Conservation (phyloP, 1,140 invertebrate genomes). For the Hyles vespertilio region DNA sequence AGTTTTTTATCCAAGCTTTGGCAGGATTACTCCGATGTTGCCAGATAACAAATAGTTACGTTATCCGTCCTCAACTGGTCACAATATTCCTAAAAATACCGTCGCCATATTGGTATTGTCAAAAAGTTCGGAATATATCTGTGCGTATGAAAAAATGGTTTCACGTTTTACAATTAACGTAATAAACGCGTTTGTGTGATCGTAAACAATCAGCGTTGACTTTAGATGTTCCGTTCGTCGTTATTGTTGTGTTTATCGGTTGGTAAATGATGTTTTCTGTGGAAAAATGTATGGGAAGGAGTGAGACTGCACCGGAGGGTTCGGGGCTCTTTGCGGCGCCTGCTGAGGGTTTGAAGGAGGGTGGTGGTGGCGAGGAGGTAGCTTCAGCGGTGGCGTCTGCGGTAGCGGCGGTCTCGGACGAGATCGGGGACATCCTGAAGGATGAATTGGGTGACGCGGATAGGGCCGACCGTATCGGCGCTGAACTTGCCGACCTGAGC, state of each 20-base stretch:
- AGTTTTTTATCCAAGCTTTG: background rate
- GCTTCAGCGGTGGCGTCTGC: conserved; percentile 58
- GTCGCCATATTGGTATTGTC: conserved; percentile 75
- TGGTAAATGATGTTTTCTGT: conserved; percentile 68
- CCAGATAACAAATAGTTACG: conserved; percentile 39
- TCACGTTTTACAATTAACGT: conserved; percentile 46
- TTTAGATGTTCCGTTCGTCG: conserved; percentile 69
- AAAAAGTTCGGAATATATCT: conserved; percentile 64
- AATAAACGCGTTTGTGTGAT: conserved; percentile 51
- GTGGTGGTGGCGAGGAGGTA: conserved; percentile 33
- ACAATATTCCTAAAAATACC: conserved; percentile 71
- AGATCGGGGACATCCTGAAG: conserved; percentile 65
- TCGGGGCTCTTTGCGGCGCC: conserved; percentile 47
- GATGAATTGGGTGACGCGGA: conserved; percentile 62
- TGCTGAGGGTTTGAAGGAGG: conserved; percentile 21
- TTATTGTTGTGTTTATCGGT: conserved; percentile 51
- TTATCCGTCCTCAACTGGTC: conserved; percentile 50
- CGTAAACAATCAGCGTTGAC: conserved; percentile 43
- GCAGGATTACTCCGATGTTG: conserved; percentile 18
- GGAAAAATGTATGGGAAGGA: conserved; percentile 56
- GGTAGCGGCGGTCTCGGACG: conserved; percentile 61
- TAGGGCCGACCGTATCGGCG: conserved; percentile 58
- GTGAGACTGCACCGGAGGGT: conserved; percentile 37
- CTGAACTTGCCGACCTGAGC: conserved; percentile 57
- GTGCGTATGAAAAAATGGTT: conserved; percentile 67